Base-by-base conservation (phyloP, 2,888 invertebrate genomes). In the Acanthosepion pharaonis region DNA sequence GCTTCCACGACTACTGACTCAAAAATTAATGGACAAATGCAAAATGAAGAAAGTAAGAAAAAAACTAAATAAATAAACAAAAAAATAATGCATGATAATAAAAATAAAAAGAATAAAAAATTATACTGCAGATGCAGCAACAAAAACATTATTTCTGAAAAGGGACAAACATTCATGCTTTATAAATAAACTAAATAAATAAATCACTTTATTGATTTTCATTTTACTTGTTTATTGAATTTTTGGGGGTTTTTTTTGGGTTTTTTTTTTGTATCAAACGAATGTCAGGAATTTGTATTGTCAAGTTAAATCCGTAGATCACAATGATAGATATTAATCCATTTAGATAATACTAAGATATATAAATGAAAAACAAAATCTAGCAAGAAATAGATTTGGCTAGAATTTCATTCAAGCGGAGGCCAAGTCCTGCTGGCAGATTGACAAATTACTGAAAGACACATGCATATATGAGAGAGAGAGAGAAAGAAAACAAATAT, bases 1-100 rank as follows among this genome's bases (percentile, higher is more conserved):
- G 78, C 78, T 78, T 78, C 78, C 78, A n/a, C n/a, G 78, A 78
- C 78, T 78, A 78, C 78, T 78, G 78, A 78, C 78, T 78, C 78
- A 78, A 78, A 78, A 78, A 78, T 78, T 78, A n/a, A 78, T 78
- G 78, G 78, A 78, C 78, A 78, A 78, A 78, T 15, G 18, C n/a
- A 11, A 78, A 78, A 78, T 78, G n/a, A 78, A 78, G 78, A 78
- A n/a, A 78, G n/a, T 15, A 78, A 78, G 78, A 78, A 78, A 78
- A 78, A 78, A 78, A 28, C 9, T 25, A 28, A 78, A 25, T 25
- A 28, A n/a, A 28, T 6, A 8, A 78, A 78, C n/a, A 33, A n/a
- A 33, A 78, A 59, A 59, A 5, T n/a, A n/a, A 59, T 59, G 5
- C 59, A 23, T 59, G 78, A 78, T 78, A 28, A 15, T 1, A 3